These are phyloP conservation scores for Riparia riparia DNA, from an alignment of 2,113 vertebrate genomes.

Conservation along the genomic window DNA sequence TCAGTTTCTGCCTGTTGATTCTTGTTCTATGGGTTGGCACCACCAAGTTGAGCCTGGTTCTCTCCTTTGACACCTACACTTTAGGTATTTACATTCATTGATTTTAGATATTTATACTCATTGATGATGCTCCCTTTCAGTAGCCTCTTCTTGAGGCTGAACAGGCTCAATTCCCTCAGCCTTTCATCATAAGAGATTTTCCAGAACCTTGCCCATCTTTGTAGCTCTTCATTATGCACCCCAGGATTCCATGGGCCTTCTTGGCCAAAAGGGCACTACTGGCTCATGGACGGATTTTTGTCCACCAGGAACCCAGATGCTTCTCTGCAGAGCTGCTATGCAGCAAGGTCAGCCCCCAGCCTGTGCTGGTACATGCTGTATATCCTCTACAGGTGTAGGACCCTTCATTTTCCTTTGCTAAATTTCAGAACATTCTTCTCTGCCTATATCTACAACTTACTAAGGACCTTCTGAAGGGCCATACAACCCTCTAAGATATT, in stretches of 20 bases:
- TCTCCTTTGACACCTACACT: not conserved
- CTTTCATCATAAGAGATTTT: not conserved
- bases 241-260: not conserved
- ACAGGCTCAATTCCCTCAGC: not conserved
- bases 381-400: not conserved
- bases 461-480: not conserved
- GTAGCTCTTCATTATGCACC: not conserved
- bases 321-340: not conserved
- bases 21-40: not conserved
- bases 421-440: not conserved
- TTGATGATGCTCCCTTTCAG: not conserved
- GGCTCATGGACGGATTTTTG: not conserved
- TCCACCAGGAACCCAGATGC: not conserved
- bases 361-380: not conserved
- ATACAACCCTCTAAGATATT: not conserved
- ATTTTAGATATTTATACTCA: not conserved
- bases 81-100: not conserved
- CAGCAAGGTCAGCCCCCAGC: fast-evolving
- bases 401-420: not conserved
- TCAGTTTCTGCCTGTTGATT: not conserved
- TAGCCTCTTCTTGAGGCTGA: not conserved
- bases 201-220: not conserved
- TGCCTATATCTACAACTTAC: not conserved
- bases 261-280: not conserved
- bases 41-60: not conserved